Base-by-base conservation (phyloP, 2,797 vertebrate species). In the Decapterus maruadsi region DNA sequence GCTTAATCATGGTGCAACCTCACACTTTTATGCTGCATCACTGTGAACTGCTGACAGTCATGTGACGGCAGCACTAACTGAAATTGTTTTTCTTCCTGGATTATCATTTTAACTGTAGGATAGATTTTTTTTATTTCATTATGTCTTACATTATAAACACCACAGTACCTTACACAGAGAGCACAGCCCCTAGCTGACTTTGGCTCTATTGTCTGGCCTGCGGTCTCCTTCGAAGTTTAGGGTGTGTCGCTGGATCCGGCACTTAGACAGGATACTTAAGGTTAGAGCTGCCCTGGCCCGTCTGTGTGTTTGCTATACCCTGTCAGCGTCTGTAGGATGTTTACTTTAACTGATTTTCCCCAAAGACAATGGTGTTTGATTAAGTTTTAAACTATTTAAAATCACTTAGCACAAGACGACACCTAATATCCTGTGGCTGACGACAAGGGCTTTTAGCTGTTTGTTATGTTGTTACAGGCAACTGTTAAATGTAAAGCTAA, bases 181-280 rank as follows among this genome's bases (percentile, higher is more conserved):
- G 9, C 57, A 40, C 2, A 55, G 22, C 29, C 51, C 8, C 34
- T 34, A 8, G 19, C 46, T 46, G 42, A 65, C 65, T 82, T 59
- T 51, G 57, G 13, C 73, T 62, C 5, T 19, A 9, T 75, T 83
- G 77, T 81, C 57, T 69, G 12, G n/a, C 20, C n/a, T 5, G 46
- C 34, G 36, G 48, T 72, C 80, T 84, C 31, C 68, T 80, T 19
- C 54, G 54, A 16, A 45, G 40, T 67, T 84, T 31, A 73, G 85
- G 90, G 91, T 61, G 90, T 91, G 91, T 64, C 80, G 16, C 64
- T 78, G 38, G 40, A 87, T 88, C 85, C 81, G 78, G 84, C 42
- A 62, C 57, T 72, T 40, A 26, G 56, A 75, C 76, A 85, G 88
- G 90, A 91, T 88, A 69, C 85, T 65, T 82, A 75, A 77, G 50